Evolutionary conservation across 2,797 vertebrate genomes (phyloP).

Genomic region (Lagodon rhomboides): DNA sequence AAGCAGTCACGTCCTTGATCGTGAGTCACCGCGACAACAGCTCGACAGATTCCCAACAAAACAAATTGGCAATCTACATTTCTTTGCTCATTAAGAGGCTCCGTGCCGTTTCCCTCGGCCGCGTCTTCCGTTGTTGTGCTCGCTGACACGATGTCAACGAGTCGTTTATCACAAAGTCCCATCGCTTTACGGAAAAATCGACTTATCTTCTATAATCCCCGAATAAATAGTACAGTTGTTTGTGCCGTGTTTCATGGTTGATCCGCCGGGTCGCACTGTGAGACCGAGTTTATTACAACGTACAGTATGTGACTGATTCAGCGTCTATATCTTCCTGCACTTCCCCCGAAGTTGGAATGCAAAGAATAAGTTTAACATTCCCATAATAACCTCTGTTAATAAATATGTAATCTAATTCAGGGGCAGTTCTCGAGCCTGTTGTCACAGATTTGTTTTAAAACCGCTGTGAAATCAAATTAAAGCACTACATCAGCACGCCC

Average conservation of each 20-base stretch:
- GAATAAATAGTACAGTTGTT: background rate
- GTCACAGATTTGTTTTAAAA: background rate
- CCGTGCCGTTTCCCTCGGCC: slow-evolving; percentile 1
- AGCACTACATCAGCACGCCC: background rate
- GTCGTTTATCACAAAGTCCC: slow-evolving; percentile 1
- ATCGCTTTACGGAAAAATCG: slow-evolving; percentile 1
- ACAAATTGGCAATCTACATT: slow-evolving; percentile 23
- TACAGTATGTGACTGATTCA: background rate
- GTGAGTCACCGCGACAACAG: slow-evolving; percentile 26
- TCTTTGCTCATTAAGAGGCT: slow-evolving; percentile 34
- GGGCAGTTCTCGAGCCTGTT: no score
- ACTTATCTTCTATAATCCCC: slow-evolving; percentile 14
- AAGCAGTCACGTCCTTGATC: slow-evolving; percentile 1
- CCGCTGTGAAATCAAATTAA: slow-evolving; percentile 16
- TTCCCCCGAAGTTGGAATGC: no score
- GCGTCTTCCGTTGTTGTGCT: slow-evolving; percentile 17
- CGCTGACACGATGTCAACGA: slow-evolving; percentile 5
- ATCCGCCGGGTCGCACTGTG: background rate
- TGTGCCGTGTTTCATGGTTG: background rate
- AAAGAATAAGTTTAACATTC: no score
- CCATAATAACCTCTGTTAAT: no score
- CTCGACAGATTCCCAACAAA: slow-evolving; percentile 21
- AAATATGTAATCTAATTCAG: no score
- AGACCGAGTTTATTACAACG: background rate
- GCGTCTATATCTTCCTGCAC: background rate